phyloP scores from a whole-genome alignment of 2,888 invertebrate genomes.

The Agrilus mali region DNA sequence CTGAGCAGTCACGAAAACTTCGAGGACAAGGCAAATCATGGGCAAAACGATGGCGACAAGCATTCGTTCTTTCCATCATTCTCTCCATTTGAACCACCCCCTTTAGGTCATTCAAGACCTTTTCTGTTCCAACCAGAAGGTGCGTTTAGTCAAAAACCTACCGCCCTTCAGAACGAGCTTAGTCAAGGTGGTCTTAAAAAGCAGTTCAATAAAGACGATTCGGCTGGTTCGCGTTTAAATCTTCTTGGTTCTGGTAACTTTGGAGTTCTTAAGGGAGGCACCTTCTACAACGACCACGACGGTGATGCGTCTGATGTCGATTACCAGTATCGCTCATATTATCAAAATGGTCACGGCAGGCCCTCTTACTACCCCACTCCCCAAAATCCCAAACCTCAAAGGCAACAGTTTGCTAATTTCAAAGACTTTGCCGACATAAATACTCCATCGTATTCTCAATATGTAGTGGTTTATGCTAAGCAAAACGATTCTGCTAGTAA shows the following conservation, averaged over 20 bases:
- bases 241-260: slow-evolving; percentile 76
- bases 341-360: slow-evolving; percentile 60
- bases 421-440: slow-evolving; percentile 85
- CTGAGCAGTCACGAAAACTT: no score
- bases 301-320: slow-evolving; percentile 44
- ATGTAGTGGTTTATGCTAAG: slow-evolving; percentile 72
- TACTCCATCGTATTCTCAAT: slow-evolving; percentile 70
- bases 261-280: slow-evolving; percentile 75
- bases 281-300: slow-evolving; percentile 67
- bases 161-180: slow-evolving; percentile 5
- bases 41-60: slow-evolving; percentile 33
- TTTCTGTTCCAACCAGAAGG: slow-evolving; percentile 47
- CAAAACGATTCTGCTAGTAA: slow-evolving; percentile 57
- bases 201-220: not conserved
- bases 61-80: slow-evolving; percentile 72
- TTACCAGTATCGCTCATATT: slow-evolving; percentile 43
- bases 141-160: slow-evolving; percentile 48
- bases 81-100: slow-evolving; percentile 36
- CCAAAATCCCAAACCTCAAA: slow-evolving; percentile 61
- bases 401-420: slow-evolving; percentile 78
- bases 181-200: slow-evolving; percentile 1
- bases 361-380: slow-evolving; percentile 44
- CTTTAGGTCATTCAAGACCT: slow-evolving; percentile 48
- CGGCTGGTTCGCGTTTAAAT: slow-evolving; percentile 34
- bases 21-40: no score